A percentile compares a stretch with the other conserved stretches of the same genome.
Evolutionary conservation across 1,140 invertebrate species (phyloP).

Genomic region (Galleria mellonella): DNA sequence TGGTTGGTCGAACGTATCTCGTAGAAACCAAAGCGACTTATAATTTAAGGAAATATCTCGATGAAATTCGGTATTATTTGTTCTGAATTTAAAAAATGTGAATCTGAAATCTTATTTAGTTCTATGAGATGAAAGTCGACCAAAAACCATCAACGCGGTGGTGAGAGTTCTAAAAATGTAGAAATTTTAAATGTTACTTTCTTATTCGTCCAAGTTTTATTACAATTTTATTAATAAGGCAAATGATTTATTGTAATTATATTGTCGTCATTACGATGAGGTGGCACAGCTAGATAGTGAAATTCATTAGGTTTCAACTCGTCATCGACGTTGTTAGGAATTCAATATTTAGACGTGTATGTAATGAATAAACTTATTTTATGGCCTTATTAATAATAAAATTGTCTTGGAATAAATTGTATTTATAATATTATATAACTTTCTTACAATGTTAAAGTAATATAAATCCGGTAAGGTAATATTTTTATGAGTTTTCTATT

Average conservation of each 20-base stretch:
- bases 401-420: constrained; percentile 19
- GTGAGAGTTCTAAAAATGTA: constrained; percentile 14
- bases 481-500: constrained; percentile 13
- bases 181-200: constrained; percentile 14
- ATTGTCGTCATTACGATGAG: constrained; percentile 11
- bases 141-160: constrained; percentile 13
- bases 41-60: constrained; percentile 22
- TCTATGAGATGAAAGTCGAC: constrained; percentile 23
- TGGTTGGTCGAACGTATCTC: constrained; percentile 38
- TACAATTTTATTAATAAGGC: constrained; percentile 18
- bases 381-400: constrained; percentile 44
- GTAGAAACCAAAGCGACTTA: constrained; percentile 40
- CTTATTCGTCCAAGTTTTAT: constrained; percentile 19
- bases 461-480: constrained; percentile 7
- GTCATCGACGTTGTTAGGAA: constrained; percentile 23
- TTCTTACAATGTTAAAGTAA: constrained; percentile 15
- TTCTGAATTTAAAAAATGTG: neutral
- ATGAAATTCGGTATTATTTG: neutral
- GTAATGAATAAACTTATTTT: constrained; percentile 47
- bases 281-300: constrained; percentile 44
- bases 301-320: constrained; percentile 42
- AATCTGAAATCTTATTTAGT: constrained; percentile 11
- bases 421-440: constrained; percentile 17
- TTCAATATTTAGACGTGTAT: constrained; percentile 23
- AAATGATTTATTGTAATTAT: constrained; percentile 25